Conservation (phyloP, 2,888 invertebrate genomes). For the Stenotaenia linearis region DNA sequence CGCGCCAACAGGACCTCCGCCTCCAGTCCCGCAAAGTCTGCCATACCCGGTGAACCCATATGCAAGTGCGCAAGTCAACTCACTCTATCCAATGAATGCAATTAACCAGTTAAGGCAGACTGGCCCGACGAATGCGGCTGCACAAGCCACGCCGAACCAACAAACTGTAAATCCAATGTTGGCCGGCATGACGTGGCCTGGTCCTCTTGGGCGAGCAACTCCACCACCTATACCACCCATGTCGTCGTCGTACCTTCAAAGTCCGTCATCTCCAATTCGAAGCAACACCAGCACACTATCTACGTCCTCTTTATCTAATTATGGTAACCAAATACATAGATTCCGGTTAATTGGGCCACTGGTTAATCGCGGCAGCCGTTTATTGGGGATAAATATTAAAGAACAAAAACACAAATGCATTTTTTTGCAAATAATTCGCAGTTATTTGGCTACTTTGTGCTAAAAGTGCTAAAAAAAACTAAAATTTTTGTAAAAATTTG, state of each 20-base stretch:
- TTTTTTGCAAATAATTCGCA: no score
- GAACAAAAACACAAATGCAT: no score
- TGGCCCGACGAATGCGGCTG: background rate
- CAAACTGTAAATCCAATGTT: conserved; percentile 21
- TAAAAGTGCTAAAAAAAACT: no score
- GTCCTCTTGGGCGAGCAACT: background rate
- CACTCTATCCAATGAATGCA: conserved; percentile 31
- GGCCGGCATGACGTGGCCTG: conserved; percentile 33
- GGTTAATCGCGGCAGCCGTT: no score
- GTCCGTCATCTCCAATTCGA: background rate
- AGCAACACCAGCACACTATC: conserved; percentile 5
- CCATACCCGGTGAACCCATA: conserved; percentile 33
- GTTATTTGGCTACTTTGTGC: no score
- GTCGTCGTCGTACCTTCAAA: background rate
- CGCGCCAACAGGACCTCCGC: background rate
- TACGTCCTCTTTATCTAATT: background rate
- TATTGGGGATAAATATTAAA: no score
- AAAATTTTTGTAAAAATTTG: no score
- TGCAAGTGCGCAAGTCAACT: background rate
- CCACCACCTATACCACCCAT: background rate
- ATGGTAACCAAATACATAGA: no score
- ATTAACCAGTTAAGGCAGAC: conserved; percentile 33
- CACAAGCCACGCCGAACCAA: background rate
- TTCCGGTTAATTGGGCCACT: no score
- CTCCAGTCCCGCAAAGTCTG: conserved; percentile 28